These are phyloP conservation scores for Eupleurogrammus muticus DNA, from an alignment of 2,797 vertebrate genomes.

Conservation along the genomic window DNA sequence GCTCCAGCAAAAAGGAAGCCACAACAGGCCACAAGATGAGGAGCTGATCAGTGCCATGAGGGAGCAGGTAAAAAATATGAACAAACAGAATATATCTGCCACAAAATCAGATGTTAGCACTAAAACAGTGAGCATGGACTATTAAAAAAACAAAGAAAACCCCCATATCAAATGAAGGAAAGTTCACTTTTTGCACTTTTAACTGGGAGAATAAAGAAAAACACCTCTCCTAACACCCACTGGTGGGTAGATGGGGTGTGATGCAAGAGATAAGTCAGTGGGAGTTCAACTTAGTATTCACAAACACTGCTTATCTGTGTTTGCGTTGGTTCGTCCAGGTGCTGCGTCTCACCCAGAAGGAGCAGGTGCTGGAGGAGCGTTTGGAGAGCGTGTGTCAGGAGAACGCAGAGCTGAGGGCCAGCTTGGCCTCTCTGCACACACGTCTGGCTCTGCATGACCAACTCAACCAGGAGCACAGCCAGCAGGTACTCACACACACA, in stretches of 20 bases:
- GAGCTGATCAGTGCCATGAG: conserved; percentile 83
- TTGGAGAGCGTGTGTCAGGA: conserved; percentile 74
- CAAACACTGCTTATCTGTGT: conserved; percentile 9
- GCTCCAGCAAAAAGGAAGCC: conserved; percentile 70
- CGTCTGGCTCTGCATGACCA: conserved; percentile 78
- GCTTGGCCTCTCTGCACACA: conserved; percentile 71
- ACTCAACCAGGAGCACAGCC: conserved; percentile 72
- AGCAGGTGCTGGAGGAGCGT: conserved; percentile 77
- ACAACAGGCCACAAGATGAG: conserved; percentile 75
- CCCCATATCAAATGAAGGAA: background rate
- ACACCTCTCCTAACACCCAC: background rate
- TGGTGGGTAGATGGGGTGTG: background rate
- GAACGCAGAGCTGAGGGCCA: conserved; percentile 79
- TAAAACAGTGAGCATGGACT: too few relatives aligned
- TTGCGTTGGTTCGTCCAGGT: conserved; percentile 69
- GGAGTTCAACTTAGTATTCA: conserved; percentile 5
- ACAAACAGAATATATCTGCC: background rate
- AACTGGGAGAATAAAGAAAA: background rate
- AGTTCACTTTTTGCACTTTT: background rate
- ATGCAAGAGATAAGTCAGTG: background rate
- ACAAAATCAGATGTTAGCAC: background rate
- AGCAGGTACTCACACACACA: conserved; percentile 75
- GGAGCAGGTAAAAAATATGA: conserved; percentile 78
- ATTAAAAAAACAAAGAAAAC: background rate
- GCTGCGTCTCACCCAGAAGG: conserved; percentile 78